Evolutionary conservation across 2,797 vertebrate genomes (phyloP), one percentile per base, ranked within the genome.

Genomic region (Artibeus lituratus): DNA sequence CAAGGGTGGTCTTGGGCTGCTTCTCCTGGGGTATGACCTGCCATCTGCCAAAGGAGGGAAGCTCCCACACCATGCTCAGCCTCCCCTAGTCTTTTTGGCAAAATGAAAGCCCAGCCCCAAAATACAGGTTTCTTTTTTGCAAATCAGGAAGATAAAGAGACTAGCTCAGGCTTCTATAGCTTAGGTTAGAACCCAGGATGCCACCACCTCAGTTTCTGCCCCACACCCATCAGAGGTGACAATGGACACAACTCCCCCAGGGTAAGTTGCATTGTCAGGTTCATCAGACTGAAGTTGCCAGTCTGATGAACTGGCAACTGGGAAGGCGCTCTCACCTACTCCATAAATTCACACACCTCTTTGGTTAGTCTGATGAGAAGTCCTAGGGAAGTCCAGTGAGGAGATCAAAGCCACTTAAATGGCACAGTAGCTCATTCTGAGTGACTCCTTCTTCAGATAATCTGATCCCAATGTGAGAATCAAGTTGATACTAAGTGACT

Each of bases 381-480:
- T 37, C 39, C 49, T 19, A 15, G 42, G 26, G 55, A 47, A 10
- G 5, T 26, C 24, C 14, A 37, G 22, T 1, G 4, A 19, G n/a
- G 55, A 14, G 22, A 86, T n/a, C 76, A 19, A 87, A 53, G 26
- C n/a, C n/a, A 9, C 11, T 18, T 18, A 16, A 18, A 35, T 3
- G 4, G 12, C 37, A 3, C 65, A 32, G 12, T 3, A 32, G 62
- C 11, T 87, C 3, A 12, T 3, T 47, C 89, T 10, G 26, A 10
- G 0, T 7, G 3, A 8, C 37, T 57, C 32, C 14, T 35, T 9
- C n/a, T 26, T 39, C 26, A 9, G 11, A 4, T 89, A n/a, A 7
- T 9, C 0, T 15, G n/a, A 22, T 6, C 26, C 76, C 81, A 69
- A 53, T 32, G 19, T 0, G 0, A n/a, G 2, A 24, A 18, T 53